Evolutionary conservation across 2,797 vertebrate genomes (phyloP).

Genomic region (Oreochromis grahami): DNA sequence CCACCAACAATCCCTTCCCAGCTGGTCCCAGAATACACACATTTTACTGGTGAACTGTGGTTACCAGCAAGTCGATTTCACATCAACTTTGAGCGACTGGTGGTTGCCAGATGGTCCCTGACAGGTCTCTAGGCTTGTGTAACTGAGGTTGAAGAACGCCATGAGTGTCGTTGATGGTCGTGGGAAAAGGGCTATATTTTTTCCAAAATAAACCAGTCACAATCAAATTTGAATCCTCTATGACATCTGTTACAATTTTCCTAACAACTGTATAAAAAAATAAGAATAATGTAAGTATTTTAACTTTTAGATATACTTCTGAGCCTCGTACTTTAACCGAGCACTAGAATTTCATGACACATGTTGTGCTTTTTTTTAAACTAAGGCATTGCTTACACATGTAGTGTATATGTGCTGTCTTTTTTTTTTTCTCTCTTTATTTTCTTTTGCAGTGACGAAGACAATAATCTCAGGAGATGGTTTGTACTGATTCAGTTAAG

Average conservation of each 20-base stretch:
- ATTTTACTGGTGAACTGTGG: background rate
- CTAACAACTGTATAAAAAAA: background rate
- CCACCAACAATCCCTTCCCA: background rate
- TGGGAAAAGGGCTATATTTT: background rate
- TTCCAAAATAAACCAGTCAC: background rate
- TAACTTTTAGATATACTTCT: background rate
- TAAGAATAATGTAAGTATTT: background rate
- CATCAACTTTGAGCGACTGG: background rate
- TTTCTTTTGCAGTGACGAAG: background rate
- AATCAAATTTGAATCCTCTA: background rate
- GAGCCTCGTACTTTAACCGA: background rate
- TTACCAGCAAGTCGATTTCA: background rate
- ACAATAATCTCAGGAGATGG: background rate
- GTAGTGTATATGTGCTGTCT: background rate
- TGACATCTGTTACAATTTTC: background rate
- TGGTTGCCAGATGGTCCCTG: background rate
- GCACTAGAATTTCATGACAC: background rate
- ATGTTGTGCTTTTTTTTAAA: background rate
- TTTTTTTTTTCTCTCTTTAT: background rate
- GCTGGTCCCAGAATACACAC: background rate
- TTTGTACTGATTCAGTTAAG: background rate
- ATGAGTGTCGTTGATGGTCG: background rate
- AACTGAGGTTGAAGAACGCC: background rate
- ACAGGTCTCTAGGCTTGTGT: background rate
- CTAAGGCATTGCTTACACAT: background rate